Base-by-base conservation (phyloP, 2,797 vertebrate genomes). In the Protonibea diacanthus region DNA sequence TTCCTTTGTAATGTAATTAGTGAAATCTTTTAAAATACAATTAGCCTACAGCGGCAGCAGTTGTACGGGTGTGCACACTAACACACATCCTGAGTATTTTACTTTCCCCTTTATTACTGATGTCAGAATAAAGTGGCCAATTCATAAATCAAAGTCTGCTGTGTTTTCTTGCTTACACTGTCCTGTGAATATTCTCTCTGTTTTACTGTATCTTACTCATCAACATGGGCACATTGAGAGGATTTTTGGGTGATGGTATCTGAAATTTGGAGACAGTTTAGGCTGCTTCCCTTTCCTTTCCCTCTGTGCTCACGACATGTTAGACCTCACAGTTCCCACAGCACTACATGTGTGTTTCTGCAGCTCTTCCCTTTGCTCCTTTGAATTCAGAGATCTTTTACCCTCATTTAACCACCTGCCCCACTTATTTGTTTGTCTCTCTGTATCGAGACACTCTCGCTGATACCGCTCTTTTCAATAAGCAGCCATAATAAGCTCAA, bases 11-110 rank as follows among this genome's bases (percentile, higher is more conserved):
- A 88, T 71, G 66, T 52, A 61, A 70, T 88, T 88, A 88, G 64
- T 71, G 56, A 45, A 78, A 83, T 59, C 86, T 82, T 86, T 86
- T 73, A 61, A 88, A 91, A 84, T 2, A 64, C 78, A 78, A 86
- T 89, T 84, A 87, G 58, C 33, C 59, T 21, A n/a, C 47, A 21
- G 53, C 52, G 77, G 69, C 76, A 62, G 76, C 57, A 23, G 71
- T 62, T 73, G 9, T 53, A 13, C 1, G 27, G 56, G 15, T 2
- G 23, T 59, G 58, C 57, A 78, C 67, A 64, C 56, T 14, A 55
- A 55, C 67, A 51, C 51, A 72, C 33, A 45, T 49, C 29, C 33
- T 64, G 57, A 21, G 58, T 61, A 58, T 74, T 84, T 69, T 13
- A 53, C 12, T 65, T 66, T 51, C 42, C 11, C 44, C 7, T 67